phyloP scores from a whole-genome alignment of 2,113 vertebrate species.

The Eonycteris spelaea region DNA sequence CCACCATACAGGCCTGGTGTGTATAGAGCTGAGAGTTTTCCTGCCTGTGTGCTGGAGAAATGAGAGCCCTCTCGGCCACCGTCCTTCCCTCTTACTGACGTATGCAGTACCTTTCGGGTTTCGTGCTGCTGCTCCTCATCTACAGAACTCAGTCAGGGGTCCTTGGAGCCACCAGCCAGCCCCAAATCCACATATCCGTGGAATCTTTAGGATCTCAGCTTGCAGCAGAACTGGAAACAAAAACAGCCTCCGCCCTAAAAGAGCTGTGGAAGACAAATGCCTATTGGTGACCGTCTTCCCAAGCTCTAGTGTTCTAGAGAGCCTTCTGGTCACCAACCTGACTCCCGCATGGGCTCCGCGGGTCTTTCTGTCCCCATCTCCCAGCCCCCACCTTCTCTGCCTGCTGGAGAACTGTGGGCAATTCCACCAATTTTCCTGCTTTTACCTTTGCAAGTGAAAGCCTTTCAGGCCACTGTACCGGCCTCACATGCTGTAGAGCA shows the following conservation, averaged over 20 bases:
- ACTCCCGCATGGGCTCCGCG: fast-evolving
- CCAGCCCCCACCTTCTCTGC: too few species aligned
- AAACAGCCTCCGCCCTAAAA: neutral
- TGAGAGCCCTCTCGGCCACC: neutral
- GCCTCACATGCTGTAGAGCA: neutral
- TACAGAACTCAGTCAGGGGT: too few species aligned
- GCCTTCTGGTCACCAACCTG: neutral
- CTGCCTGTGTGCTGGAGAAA: neutral
- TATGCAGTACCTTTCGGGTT: neutral
- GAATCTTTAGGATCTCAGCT: neutral
- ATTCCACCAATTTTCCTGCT: neutral
- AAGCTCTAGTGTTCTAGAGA: neutral
- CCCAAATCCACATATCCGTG: neutral
- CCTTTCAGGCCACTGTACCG: neutral
- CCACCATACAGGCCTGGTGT: neutral
- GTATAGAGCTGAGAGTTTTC: neutral
- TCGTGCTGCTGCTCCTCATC: neutral
- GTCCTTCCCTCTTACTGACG: neutral
- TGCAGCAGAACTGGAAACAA: neutral
- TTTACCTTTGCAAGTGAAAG: neutral
- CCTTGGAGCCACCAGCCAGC: neutral
- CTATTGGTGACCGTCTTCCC: neutral
- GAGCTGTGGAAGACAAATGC: neutral
- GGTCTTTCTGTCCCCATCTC: neutral
- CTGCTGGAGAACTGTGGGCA: neutral